Percentiles rank a stretch among this genome's conserved stretches.
phyloP scores from a whole-genome alignment of 2,888 invertebrate species.

The Epistrophella euchroma region DNA sequence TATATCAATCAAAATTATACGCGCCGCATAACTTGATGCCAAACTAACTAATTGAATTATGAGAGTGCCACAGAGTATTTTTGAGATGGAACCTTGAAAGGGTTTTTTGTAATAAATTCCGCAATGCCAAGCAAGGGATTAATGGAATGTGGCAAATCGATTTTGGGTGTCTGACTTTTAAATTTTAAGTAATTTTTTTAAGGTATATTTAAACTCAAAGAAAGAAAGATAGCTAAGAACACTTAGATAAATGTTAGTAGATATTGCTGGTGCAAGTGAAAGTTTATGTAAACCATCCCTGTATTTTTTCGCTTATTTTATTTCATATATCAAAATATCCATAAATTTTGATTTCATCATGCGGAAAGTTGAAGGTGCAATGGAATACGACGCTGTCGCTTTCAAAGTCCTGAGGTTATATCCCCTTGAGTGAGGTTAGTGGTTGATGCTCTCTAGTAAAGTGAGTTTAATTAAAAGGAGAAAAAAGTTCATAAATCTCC shows the following conservation, averaged over 20 bases:
- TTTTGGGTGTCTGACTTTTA: constrained; percentile 8
- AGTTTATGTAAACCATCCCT: background rate
- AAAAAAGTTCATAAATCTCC: constrained; percentile 81
- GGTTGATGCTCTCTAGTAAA: constrained; percentile 22
- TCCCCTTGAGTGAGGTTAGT: constrained; percentile 36
- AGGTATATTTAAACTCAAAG: background rate
- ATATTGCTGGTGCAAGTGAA: background rate
- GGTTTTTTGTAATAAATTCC: constrained; percentile 27
- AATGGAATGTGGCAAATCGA: background rate
- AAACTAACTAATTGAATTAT: constrained; percentile 70
- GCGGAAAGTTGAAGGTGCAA: background rate
- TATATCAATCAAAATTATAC: constrained; percentile 83
- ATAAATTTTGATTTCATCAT: background rate
- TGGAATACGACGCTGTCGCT: background rate
- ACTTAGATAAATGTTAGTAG: too few species aligned
- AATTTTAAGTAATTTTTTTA: background rate
- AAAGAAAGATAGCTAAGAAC: background rate
- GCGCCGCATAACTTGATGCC: constrained; percentile 68
- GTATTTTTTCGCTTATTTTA: background rate
- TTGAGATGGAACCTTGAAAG: constrained; percentile 58
- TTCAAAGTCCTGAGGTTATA: background rate
- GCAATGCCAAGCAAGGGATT: constrained; percentile 22
- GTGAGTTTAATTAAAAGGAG: constrained; percentile 43
- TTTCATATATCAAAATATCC: background rate
- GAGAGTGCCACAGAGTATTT: constrained; percentile 53